Base-by-base conservation (phyloP, 2,113 vertebrate genomes). In the Apistogramma diplotaenia region DNA sequence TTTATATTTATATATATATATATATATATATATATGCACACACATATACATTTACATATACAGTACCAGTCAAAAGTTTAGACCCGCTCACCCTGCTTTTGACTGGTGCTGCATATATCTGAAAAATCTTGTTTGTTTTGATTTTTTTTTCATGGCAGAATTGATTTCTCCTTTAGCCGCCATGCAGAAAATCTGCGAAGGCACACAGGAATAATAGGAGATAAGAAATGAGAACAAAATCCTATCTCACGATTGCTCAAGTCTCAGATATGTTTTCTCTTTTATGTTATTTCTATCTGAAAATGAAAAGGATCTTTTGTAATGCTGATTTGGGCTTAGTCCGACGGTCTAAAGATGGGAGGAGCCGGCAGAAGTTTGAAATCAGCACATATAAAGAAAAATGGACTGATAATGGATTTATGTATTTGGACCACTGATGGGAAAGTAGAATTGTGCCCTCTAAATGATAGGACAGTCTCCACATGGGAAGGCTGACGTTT, bases 141-240 rank as follows among this genome's bases (percentile, higher is more conserved):
- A 89, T 83, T 81, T 56, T 89, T 89, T 62, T 83, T 81, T 35
- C 55, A 86, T 1, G 11, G 81, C 37, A 84, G 81, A 91, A 93
- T 83, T 87, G 89, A 91, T 93, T 92, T 89, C 61, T 90, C 81
- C 72, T 86, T 81, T 57, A 85, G 86, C 59, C 19, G 23, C n/a
- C 15, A 81, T 33, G 76, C 79, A 79, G 75, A 91, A 62, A 18
- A 87, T 85, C 74, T 81, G 84, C 58, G 33, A 46, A 5, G 25
- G 76, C 74, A 84, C 83, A 81, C 83, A 85, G 59, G 59, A 83
- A 86, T 85, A 90, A 85, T 57, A 75, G 76, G 35, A 85, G 79
- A 89, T 89, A 88, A 89, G 89, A 82, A 84, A 90, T 81, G 87
- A 87, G 87, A 79, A 86, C 83, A 87, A 85, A 90, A 86, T 86